Evolutionary conservation across 2,888 invertebrate genomes (phyloP), one percentile per base, ranked within the genome.

Genomic region (Marronus borbonicus): DNA sequence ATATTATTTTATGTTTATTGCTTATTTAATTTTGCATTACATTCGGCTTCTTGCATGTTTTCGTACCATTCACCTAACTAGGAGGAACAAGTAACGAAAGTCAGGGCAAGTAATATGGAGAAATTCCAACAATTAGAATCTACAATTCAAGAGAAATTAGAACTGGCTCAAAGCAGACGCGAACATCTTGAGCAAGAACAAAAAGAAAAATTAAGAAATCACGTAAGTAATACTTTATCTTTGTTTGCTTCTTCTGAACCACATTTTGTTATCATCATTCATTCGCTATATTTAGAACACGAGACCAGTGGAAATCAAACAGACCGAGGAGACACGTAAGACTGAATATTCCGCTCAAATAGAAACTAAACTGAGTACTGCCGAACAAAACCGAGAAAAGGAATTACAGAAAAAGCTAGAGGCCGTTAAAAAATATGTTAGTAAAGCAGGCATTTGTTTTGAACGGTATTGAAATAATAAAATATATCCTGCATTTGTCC

Each of bases 361-460:
- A 80, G 89, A 90, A 89, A 93, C 91, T 86, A 96, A 95, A 89
- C 92, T 96, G 86, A 93, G 93, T 84, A 91, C 93, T 82, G 96
- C 96, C 81, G 95, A 96, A 89, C 93, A 93, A 88, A 96, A 96
- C 88, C 92, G 96, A 84, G 94, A 95, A 88, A 94, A 94, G 89
- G 96, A 96, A 89, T 92, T 96, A 81, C 94, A 95, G 90, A 95
- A 94, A 90, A 94, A 95, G 90, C 91, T 96, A 88, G 96, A 96
- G 88, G 93, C 93, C 88, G 93, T 94, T 86, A 95, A 95, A 89
- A 94, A 95, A 90, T 94, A 95, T 92, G 96, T 96, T 80, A 81
- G 80, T 81, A 81, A 8, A 58, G 24, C 14, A 44, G 3, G 60
- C 44, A 24, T 74, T 74, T 74, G 8, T 60, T 17, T 74, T 60